Conservation (phyloP, 2,797 vertebrate genomes). For the Phoebastria nigripes region DNA sequence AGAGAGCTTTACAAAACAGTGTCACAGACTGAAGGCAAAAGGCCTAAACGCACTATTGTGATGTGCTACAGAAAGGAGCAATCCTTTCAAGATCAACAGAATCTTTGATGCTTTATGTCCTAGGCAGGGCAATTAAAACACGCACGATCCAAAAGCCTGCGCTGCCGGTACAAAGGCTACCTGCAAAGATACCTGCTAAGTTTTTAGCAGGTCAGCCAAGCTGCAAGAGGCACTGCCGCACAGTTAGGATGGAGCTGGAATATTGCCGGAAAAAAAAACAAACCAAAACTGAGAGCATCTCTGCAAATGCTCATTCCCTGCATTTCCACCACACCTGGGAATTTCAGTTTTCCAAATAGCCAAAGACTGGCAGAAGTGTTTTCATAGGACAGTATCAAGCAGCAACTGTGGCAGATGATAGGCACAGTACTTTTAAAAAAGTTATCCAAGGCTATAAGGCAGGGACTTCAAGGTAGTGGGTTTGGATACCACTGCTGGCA, state of each 20-base stretch:
- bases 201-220: neutral
- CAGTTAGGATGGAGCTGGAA: neutral
- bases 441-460: neutral
- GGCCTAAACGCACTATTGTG: neutral
- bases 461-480: neutral
- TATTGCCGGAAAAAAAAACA: rapidly evolving
- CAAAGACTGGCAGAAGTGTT: neutral
- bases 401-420: neutral
- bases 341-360: neutral
- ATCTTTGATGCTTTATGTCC: neutral
- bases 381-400: neutral
- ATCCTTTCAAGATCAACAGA: neutral
- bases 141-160: neutral
- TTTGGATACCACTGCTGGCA: neutral
- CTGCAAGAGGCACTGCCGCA: neutral
- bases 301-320: neutral
- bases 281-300: neutral
- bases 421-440: neutral
- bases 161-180: neutral
- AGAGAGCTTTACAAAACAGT: neutral
- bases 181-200: neutral
- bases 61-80: neutral
- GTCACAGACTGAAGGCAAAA: neutral
- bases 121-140: neutral
- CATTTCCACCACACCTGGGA: neutral